A percentile compares a stretch with the other conserved stretches of the same genome.
Conservation (phyloP, 2,113 vertebrate species). For the Pontoporia blainvillei region DNA sequence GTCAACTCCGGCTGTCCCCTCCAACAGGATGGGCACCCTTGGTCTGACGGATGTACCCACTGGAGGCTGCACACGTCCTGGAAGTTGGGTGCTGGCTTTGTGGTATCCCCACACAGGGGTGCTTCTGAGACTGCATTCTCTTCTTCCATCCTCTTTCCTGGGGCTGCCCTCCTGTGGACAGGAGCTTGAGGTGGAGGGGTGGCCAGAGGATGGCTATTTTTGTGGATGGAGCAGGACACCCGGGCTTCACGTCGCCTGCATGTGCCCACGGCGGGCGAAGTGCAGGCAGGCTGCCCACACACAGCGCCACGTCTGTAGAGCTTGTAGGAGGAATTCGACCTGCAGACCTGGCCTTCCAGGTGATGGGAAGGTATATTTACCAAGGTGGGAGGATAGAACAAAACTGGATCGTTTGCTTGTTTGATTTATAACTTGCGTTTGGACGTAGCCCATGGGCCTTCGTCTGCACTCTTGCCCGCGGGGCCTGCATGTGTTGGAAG, state of each 20-base stretch:
- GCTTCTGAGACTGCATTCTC: not conserved
- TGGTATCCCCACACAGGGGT: not conserved
- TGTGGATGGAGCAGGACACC: not conserved
- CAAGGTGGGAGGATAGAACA: not conserved
- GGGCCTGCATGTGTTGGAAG: not conserved
- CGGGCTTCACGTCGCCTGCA: not conserved
- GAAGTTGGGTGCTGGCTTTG: not conserved
- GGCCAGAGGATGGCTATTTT: not conserved
- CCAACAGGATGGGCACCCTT: rapidly evolving
- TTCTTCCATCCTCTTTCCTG: not conserved
- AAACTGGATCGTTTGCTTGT: not conserved
- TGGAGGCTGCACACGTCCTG: not conserved
- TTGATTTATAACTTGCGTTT: not conserved
- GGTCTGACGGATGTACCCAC: not conserved
- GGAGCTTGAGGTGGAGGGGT: not conserved
- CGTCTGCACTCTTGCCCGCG: not conserved
- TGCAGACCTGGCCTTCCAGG: not conserved
- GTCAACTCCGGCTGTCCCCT: not conserved
- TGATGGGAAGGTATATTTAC: not conserved
- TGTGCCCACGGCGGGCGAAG: rapidly evolving
- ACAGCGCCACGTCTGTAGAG: rapidly evolving
- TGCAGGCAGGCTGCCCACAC: not conserved
- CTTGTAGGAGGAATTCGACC: too few species aligned
- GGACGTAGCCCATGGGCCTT: not conserved
- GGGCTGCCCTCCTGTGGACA: not conserved